Conservation (phyloP, 2,113 vertebrate species). For the Camelus dromedarius region DNA sequence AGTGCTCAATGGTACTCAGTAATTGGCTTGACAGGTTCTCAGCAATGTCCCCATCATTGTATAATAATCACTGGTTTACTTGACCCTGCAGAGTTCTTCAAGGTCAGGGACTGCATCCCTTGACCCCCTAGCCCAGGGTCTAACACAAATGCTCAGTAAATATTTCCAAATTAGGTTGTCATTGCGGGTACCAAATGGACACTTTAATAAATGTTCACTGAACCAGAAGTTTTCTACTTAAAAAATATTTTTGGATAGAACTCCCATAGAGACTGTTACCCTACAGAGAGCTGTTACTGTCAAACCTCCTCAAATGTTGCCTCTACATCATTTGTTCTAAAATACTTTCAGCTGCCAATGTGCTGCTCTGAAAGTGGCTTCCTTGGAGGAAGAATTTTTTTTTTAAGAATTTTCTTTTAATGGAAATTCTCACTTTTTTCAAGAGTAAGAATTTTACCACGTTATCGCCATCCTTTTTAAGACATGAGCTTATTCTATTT, state of each 20-base stretch:
- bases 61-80: neutral
- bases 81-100: constrained; percentile 20
- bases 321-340: constrained; percentile 37
- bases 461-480: constrained; percentile 19
- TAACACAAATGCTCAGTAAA: constrained; percentile 38
- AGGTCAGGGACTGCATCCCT: neutral
- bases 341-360: constrained; percentile 39
- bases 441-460: constrained; percentile 22
- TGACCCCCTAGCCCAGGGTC: neutral
- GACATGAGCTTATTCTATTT: constrained; percentile 44
- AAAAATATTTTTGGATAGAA: neutral
- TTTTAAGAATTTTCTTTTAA: constrained; percentile 7
- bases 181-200: neutral
- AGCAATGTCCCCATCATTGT: neutral
- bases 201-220: constrained; percentile 12
- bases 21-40: neutral
- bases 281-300: constrained; percentile 22
- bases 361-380: neutral
- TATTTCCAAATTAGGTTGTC: constrained; percentile 40
- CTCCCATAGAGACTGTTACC: constrained; percentile 13
- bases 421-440: neutral
- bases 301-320: constrained; percentile 34
- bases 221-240: neutral
- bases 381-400: constrained; percentile 22
- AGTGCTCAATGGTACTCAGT: neutral